Evolutionary conservation across 1,140 invertebrate species (phyloP), one percentile per base, ranked within the genome.

Genomic region (Idris sp.): DNA sequence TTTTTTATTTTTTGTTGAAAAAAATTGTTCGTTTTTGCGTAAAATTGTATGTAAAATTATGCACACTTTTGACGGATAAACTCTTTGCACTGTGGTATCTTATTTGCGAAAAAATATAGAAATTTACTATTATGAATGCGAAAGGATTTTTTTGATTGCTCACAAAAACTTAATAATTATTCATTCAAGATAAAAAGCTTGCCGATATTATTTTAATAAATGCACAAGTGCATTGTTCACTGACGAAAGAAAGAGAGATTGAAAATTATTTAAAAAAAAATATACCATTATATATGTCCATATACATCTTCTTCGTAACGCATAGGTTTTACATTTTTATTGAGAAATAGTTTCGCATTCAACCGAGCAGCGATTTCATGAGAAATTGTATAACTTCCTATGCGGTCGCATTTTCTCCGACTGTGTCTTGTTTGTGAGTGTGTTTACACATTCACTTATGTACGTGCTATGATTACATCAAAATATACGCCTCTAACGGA

Each of bases 351-450:
- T 61, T 71, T 71, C 30, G 44, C 30, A 46, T 61, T 59, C 48
- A 71, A 64, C 41, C 56, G 41, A 48, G 41, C 35, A 40, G 41
- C 22, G 44, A 64, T 73, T 73, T 59, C 30, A 59, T 58, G 68
- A 64, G 68, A 65, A 64, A 73, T 64, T 65, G 28, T 38, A 59
- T 64, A 65, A 73, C 59, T 58, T 73, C 25, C 35, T 51, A 54
- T 44, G 51, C 51, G 68, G 68, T 72, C 58, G 68, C 58, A 64
- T 71, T 72, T 72, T 72, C 58, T 58, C 36, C 44, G 36, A 15
- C 31, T 48, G 25, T 4, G n/a, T 0, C 22, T 15, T 30, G 8
- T 25, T 7, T 44, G 26, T 33, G 31, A 14, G 26, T 43, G 56
- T 62, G 58, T 71, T 54, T 71, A 49, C 46, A 48, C 58, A 71